phyloP scores from a whole-genome alignment of 2,113 vertebrate species.

The Petroica traversi region DNA sequence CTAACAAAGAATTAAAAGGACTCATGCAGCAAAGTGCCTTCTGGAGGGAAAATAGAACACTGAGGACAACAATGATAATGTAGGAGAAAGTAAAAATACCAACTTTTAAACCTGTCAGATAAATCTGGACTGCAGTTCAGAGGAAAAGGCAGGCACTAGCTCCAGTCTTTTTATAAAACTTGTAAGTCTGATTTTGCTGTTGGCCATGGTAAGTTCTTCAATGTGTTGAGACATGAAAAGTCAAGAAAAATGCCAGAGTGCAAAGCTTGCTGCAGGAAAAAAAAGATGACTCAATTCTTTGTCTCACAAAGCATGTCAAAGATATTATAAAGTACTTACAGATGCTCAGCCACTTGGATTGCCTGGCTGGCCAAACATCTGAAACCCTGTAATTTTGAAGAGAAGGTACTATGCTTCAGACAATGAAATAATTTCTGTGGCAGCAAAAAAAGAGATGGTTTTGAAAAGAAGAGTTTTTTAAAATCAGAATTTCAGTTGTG shows the following conservation, averaged over 20 bases:
- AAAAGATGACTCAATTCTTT: conserved; percentile 31
- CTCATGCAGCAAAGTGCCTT: neutral
- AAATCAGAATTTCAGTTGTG: neutral
- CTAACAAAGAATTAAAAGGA: neutral
- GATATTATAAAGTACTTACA: conserved; percentile 40
- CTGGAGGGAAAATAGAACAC: neutral
- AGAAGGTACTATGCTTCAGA: conserved; percentile 20
- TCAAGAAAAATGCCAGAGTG: conserved; percentile 48
- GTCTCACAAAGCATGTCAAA: conserved; percentile 37
- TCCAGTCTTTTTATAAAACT: conserved; percentile 29
- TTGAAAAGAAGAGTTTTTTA: neutral
- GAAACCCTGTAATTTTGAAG: conserved; percentile 32
- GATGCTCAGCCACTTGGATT: conserved; percentile 29
- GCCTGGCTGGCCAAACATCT: conserved; percentile 59
- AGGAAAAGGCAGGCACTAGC: neutral
- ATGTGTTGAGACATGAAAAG: conserved; percentile 49
- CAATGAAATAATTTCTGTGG: conserved; percentile 13
- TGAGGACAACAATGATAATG: neutral
- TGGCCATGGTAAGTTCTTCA: conserved; percentile 45
- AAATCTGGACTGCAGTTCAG: neutral
- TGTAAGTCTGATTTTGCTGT: conserved; percentile 27
- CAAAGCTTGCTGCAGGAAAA: conserved; percentile 54
- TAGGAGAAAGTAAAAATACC: neutral
- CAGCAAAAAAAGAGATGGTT: neutral
- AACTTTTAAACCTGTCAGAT: neutral